Conservation (phyloP, 2,888 invertebrate species). For the Tillus elongatus region DNA sequence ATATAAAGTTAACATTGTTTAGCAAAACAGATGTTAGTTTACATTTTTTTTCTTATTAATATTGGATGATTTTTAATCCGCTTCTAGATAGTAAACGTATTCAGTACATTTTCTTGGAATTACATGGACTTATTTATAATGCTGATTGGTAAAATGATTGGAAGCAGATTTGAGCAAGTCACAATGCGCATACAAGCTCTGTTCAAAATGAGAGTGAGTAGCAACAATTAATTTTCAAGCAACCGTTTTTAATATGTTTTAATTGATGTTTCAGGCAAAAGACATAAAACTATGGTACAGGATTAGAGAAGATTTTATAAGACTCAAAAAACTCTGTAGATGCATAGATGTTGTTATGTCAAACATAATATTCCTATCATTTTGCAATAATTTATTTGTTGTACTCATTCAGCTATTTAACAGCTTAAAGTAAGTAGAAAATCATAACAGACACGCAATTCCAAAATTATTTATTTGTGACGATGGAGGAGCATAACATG, state of each 20-base stretch:
- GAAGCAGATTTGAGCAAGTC: constrained; percentile 10
- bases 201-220: too few relatives aligned
- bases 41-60: too few relatives aligned
- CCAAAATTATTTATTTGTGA: too few relatives aligned
- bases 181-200: neutral
- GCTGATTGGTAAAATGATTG: constrained; percentile 8
- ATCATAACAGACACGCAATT: too few relatives aligned
- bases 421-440: constrained; percentile 12
- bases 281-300: neutral
- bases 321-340: constrained; percentile 8
- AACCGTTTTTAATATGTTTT: too few relatives aligned
- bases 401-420: constrained; percentile 10
- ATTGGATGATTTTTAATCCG: too few relatives aligned
- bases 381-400: constrained; percentile 11
- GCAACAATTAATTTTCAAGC: too few relatives aligned
- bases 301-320: neutral
- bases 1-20: too few relatives aligned
- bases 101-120: constrained; percentile 13
- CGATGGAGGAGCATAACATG: too few relatives aligned
- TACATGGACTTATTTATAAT: constrained; percentile 14
- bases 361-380: constrained; percentile 10
- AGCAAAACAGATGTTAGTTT: too few relatives aligned
- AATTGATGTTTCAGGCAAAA: too few relatives aligned
- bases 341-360: constrained; percentile 7
- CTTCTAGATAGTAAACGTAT: constrained; percentile 11